These are phyloP conservation scores for Drosophila hydei DNA, from an alignment of 1,140 invertebrate species.

Conservation along the genomic window DNA sequence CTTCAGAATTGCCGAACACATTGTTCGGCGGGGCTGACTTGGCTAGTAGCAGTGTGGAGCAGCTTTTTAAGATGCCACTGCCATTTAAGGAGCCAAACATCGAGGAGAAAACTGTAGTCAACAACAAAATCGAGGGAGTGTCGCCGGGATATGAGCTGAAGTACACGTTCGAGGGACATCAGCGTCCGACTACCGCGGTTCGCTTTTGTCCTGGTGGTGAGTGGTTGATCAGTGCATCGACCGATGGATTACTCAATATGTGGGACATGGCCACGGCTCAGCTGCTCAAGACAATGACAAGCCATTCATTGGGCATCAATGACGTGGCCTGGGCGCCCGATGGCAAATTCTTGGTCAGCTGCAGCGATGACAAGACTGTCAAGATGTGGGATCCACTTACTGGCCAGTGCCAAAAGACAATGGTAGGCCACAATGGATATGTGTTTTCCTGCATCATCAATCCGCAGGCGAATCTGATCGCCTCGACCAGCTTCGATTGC, in stretches of 20 bases:
- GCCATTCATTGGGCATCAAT: constrained; percentile 53
- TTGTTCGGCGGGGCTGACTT: background rate
- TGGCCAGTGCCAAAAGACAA: constrained; percentile 8
- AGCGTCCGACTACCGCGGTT: constrained; percentile 17
- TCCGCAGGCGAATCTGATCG: constrained; percentile 54
- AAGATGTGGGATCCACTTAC: constrained; percentile 45
- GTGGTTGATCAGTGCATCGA: constrained; percentile 47
- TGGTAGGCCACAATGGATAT: constrained; percentile 26
- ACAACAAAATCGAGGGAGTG: background rate
- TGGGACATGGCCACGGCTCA: constrained; percentile 44
- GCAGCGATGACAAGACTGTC: constrained; percentile 53
- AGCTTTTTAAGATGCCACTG: constrained; percentile 42
- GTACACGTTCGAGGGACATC: constrained; percentile 36
- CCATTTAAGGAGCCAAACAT: background rate
- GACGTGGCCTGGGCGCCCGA: constrained; percentile 54
- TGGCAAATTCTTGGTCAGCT: constrained; percentile 31
- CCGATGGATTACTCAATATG: constrained; percentile 43
- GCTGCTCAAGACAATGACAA: constrained; percentile 18
- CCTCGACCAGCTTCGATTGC: constrained; percentile 47
- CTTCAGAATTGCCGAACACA: background rate
- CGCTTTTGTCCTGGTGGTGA: constrained; percentile 47
- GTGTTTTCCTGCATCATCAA: constrained; percentile 62
- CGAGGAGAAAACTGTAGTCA: background rate
- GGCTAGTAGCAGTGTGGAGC: background rate
- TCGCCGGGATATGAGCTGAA: constrained; percentile 47